Conservation (phyloP, 1,140 invertebrate species). For the Papilio aristodemus region DNA sequence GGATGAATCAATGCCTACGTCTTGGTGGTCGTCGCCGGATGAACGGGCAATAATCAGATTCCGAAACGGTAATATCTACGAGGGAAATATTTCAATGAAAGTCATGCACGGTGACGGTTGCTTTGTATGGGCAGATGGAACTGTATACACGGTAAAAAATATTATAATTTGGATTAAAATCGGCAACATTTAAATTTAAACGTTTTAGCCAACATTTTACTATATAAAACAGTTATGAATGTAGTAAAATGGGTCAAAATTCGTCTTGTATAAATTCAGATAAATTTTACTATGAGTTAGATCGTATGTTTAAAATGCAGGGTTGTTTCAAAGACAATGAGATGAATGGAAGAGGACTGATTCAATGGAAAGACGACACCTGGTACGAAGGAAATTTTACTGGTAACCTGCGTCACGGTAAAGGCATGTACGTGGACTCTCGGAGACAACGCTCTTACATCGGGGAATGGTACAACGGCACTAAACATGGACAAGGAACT, state of each 20-base stretch:
- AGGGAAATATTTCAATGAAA: slow-evolving; percentile 74
- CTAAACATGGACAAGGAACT: slow-evolving; percentile 74
- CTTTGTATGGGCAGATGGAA: slow-evolving; percentile 80
- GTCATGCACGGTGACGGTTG: slow-evolving; percentile 80
- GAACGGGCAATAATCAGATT: slow-evolving; percentile 70
- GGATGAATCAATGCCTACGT: slow-evolving; percentile 37
- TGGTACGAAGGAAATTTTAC: slow-evolving; percentile 81
- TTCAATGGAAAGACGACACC: slow-evolving; percentile 79
- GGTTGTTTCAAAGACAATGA: slow-evolving; percentile 81
- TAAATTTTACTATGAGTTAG: no score
- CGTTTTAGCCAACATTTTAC: no score
- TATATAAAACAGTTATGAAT: no score
- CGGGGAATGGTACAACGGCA: slow-evolving; percentile 78
- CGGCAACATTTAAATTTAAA: no score
- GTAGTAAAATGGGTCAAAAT: no score
- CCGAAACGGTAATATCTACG: slow-evolving; percentile 73
- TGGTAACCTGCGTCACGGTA: slow-evolving; percentile 80
- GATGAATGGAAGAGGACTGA: slow-evolving; percentile 78
- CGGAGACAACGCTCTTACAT: slow-evolving; percentile 73
- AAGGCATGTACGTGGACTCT: slow-evolving; percentile 78
- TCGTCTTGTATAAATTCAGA: no score
- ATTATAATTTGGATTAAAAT: not conserved
- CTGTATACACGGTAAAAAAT: slow-evolving; percentile 73
- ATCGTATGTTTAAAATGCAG: slow-evolving; percentile 53
- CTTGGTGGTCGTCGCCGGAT: slow-evolving; percentile 58